Percentiles rank a stretch among this genome's conserved stretches.
Evolutionary conservation across 2,797 vertebrate species (phyloP).

Genomic region (Poeciliopsis gracilis): DNA sequence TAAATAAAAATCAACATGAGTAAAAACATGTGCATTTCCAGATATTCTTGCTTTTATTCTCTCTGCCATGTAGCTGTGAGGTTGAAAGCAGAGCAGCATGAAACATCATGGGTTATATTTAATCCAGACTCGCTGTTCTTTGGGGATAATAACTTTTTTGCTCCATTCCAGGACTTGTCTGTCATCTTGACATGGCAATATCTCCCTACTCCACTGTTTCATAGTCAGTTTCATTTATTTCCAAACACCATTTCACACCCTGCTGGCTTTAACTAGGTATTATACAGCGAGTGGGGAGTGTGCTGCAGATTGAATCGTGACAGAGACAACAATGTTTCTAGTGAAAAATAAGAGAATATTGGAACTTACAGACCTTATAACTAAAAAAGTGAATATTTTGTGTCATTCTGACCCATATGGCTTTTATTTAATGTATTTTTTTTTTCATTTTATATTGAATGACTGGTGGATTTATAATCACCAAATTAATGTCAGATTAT

Average conservation of each 20-base stretch:
- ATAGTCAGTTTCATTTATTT: slow-evolving; percentile 99
- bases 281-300: slow-evolving; percentile 92
- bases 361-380: slow-evolving; percentile 94
- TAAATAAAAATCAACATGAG: slow-evolving; percentile 56
- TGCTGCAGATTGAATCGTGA: slow-evolving; percentile 98
- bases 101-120: slow-evolving; percentile 92
- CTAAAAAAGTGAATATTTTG: slow-evolving; percentile 42
- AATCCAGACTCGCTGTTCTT: slow-evolving; percentile 92
- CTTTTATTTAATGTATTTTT: slow-evolving; percentile 80
- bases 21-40: slow-evolving; percentile 72
- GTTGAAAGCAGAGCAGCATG: slow-evolving; percentile 84
- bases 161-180: slow-evolving; percentile 97
- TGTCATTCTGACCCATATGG: slow-evolving; percentile 74
- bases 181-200: slow-evolving; percentile 97
- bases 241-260: slow-evolving; percentile 99
- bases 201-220: slow-evolving; percentile 92
- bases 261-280: slow-evolving; percentile 97
- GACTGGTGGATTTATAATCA: background rate
- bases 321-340: slow-evolving; percentile 90
- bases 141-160: slow-evolving; percentile 98
- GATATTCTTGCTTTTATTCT: slow-evolving; percentile 75
- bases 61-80: slow-evolving; percentile 83
- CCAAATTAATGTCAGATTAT: background rate
- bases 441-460: slow-evolving; percentile 21
- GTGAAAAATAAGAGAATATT: slow-evolving; percentile 98